Evolutionary conservation across 2,797 vertebrate species (phyloP).

Genomic region (Amphiprion clarkii): DNA sequence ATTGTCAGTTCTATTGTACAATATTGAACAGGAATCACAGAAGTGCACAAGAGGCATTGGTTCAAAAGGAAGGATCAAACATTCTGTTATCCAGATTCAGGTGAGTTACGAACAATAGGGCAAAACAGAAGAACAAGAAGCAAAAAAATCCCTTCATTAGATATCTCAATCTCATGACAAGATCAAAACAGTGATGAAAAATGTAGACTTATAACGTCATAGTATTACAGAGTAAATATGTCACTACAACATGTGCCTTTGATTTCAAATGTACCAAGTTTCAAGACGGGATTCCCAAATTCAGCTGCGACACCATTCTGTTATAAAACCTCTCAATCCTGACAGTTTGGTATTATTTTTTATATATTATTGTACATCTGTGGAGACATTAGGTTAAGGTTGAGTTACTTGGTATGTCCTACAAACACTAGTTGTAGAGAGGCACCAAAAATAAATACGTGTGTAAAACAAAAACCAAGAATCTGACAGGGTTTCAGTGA

Average conservation of each 20-base stretch:
- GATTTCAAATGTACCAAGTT: slow-evolving; percentile 48
- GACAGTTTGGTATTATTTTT: slow-evolving; percentile 52
- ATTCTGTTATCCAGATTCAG: slow-evolving; percentile 57
- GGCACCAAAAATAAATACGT: slow-evolving; percentile 80
- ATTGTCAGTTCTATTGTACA: slow-evolving; percentile 88
- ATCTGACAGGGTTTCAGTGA: slow-evolving; percentile 50
- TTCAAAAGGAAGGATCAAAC: slow-evolving; percentile 73
- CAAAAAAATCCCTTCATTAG: slow-evolving; percentile 64
- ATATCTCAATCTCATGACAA: slow-evolving; percentile 74
- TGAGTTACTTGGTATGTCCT: slow-evolving; percentile 46
- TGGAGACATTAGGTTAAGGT: slow-evolving; percentile 47
- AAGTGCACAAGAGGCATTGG: slow-evolving; percentile 83
- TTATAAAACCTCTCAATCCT: slow-evolving; percentile 52
- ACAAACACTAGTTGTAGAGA: slow-evolving; percentile 61
- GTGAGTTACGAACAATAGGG: slow-evolving; percentile 54
- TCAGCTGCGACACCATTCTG: slow-evolving; percentile 36
- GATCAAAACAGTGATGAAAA: slow-evolving; percentile 78
- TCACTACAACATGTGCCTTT: slow-evolving; percentile 60
- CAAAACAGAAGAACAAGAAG: slow-evolving; percentile 49
- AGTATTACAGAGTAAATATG: slow-evolving; percentile 70
- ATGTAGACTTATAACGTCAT: slow-evolving; percentile 76
- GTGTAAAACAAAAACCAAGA: slow-evolving; percentile 58
- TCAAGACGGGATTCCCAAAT: slow-evolving; percentile 34
- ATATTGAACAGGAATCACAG: slow-evolving; percentile 90
- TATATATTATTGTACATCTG: slow-evolving; percentile 61